Evolutionary conservation across 2,797 vertebrate genomes (phyloP).

Genomic region (Chrosomus eos): DNA sequence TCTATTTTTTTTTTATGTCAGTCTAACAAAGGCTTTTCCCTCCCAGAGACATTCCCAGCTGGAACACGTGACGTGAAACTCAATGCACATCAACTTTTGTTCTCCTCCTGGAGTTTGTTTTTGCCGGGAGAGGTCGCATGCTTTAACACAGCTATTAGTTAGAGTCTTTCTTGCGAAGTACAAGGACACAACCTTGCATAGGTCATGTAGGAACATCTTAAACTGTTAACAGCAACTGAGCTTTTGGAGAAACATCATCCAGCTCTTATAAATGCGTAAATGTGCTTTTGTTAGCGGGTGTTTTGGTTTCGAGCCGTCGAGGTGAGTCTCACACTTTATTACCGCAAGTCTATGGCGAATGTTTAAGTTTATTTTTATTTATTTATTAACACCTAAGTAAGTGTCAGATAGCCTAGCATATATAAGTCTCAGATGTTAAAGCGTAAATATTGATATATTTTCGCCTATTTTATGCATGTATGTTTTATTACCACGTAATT

Average conservation of each 20-base stretch:
- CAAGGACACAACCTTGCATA: conserved; percentile 6
- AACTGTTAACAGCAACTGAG: background rate
- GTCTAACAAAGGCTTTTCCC: conserved; percentile 46
- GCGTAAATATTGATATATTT: background rate
- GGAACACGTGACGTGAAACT: conserved; percentile 68
- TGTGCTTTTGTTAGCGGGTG: background rate
- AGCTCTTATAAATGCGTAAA: conserved; percentile 22
- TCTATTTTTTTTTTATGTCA: background rate
- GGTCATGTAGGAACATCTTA: conserved; percentile 8
- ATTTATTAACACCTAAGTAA: background rate
- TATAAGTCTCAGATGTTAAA: background rate
- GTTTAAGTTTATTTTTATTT: background rate
- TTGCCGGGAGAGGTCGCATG: conserved; percentile 63
- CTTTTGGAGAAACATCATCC: background rate
- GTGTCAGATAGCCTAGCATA: background rate
- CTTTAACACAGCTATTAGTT: conserved; percentile 11
- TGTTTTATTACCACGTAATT: background rate
- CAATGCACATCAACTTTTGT: conserved; percentile 57
- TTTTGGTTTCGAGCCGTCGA: conserved; percentile 18
- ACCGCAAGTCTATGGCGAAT: background rate
- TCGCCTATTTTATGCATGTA: too few relatives aligned
- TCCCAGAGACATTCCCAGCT: conserved; percentile 53
- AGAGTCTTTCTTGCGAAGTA: conserved; percentile 11
- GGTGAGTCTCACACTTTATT: conserved; percentile 40
- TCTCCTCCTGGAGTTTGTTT: conserved; percentile 55